Conservation (phyloP, 2,113 vertebrate genomes). For the Antechinus stuartii region DNA sequence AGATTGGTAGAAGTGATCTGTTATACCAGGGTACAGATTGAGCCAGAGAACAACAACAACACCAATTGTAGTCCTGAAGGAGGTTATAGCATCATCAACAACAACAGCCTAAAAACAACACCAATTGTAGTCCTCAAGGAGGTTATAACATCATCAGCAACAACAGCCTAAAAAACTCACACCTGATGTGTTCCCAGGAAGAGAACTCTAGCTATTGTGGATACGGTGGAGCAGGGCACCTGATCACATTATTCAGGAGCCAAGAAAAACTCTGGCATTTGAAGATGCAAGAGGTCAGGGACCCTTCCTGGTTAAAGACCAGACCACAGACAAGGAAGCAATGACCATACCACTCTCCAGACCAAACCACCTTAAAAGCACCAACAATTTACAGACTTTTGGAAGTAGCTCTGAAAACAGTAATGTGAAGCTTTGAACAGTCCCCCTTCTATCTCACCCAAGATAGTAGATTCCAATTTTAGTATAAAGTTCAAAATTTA, state of each 20-base stretch:
- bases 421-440: neutral
- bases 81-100: neutral
- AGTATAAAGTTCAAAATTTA: neutral
- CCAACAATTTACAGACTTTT: neutral
- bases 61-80: neutral
- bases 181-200: neutral
- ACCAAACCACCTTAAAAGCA: neutral
- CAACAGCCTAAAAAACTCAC: neutral
- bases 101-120: neutral
- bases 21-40: neutral
- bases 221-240: neutral
- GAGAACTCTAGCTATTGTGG: neutral
- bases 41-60: neutral
- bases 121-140: neutral
- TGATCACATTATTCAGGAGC: neutral
- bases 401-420: neutral
- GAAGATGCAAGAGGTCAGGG: neutral
- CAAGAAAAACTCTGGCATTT: neutral
- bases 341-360: no score
- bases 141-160: neutral
- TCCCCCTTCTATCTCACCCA: no score
- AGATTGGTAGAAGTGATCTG: neutral
- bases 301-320: no score
- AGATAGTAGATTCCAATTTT: neutral
- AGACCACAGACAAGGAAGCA: no score